Conservation (phyloP, 1,140 invertebrate genomes). For the Diprion similis region DNA sequence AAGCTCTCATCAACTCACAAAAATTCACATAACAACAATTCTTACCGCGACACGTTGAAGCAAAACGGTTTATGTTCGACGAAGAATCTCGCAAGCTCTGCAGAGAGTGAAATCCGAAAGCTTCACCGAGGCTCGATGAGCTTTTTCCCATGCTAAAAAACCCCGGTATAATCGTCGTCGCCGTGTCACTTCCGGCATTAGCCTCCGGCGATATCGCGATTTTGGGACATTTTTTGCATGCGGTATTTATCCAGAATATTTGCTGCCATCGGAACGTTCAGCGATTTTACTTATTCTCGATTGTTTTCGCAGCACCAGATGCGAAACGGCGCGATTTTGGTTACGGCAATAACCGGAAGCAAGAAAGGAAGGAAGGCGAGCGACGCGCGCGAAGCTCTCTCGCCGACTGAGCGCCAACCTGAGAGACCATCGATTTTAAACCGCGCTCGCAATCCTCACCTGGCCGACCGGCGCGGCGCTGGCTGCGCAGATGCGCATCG, state of each 20-base stretch:
- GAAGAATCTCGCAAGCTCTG: too few relatives aligned
- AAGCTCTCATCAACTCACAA: too few relatives aligned
- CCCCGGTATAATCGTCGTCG: too few relatives aligned
- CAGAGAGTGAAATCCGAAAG: too few relatives aligned
- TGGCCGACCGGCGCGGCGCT: constrained; percentile 23
- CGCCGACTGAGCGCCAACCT: constrained; percentile 16
- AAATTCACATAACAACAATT: too few relatives aligned
- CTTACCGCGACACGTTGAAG: too few relatives aligned
- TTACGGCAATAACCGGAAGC: constrained; percentile 22
- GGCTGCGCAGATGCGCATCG: constrained; percentile 32
- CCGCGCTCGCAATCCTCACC: constrained; percentile 14
- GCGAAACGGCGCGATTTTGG: constrained; percentile 25
- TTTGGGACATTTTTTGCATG: neutral
- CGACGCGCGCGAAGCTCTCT: constrained; percentile 14
- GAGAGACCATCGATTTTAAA: constrained; percentile 18
- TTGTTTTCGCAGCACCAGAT: neutral
- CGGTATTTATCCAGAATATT: neutral
- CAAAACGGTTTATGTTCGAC: too few relatives aligned
- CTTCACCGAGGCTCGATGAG: too few relatives aligned
- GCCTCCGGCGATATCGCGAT: neutral
- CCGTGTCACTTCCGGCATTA: too few relatives aligned
- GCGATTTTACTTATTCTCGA: neutral
- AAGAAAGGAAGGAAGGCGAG: neutral
- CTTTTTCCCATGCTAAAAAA: too few relatives aligned
- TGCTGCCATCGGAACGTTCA: neutral